Percentiles rank a stretch among this genome's conserved stretches.
phyloP scores from a whole-genome alignment of 2,113 vertebrate species.

The Protomyctophum bolini region DNA sequence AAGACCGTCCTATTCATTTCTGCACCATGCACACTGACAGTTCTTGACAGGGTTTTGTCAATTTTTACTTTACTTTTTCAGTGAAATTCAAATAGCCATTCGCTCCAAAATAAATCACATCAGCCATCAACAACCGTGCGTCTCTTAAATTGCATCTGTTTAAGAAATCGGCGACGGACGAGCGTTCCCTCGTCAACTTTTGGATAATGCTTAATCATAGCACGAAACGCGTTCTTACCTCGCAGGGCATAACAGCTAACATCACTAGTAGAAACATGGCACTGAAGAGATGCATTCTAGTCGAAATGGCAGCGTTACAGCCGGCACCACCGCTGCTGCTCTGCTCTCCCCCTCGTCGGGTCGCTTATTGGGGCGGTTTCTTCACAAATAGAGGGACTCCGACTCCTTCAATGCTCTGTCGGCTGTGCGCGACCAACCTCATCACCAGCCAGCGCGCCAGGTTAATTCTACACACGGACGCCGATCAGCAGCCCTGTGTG shows the following conservation, averaged over 20 bases:
- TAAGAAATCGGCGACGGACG: background rate
- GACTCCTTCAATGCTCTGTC: conserved; percentile 61
- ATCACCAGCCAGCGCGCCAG: conserved; percentile 67
- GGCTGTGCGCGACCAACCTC: conserved; percentile 75
- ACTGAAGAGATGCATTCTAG: conserved; percentile 83
- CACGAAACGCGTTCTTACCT: conserved; percentile 71
- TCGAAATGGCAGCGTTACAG: conserved; percentile 71
- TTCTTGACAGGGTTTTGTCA: background rate
- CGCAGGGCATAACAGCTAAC: conserved; percentile 73
- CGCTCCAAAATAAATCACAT: background rate
- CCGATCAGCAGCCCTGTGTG: conserved; percentile 57
- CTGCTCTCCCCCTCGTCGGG: conserved; percentile 28
- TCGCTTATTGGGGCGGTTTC: conserved; percentile 70
- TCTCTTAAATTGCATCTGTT: conserved; percentile 1
- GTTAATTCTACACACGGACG: conserved; percentile 57
- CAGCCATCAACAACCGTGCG: background rate
- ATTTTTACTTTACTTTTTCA: background rate
- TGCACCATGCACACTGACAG: conserved; percentile 15
- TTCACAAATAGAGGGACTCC: conserved; percentile 61
- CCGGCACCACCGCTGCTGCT: conserved; percentile 47
- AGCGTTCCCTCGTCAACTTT: conserved; percentile 53
- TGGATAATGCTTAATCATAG: conserved; percentile 38
- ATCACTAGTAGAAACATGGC: conserved; percentile 83
- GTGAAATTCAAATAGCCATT: background rate
- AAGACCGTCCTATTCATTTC: background rate